These are phyloP conservation scores for Drosophila fungiperda DNA, from an alignment of 2,888 invertebrate species.

Conservation along the genomic window DNA sequence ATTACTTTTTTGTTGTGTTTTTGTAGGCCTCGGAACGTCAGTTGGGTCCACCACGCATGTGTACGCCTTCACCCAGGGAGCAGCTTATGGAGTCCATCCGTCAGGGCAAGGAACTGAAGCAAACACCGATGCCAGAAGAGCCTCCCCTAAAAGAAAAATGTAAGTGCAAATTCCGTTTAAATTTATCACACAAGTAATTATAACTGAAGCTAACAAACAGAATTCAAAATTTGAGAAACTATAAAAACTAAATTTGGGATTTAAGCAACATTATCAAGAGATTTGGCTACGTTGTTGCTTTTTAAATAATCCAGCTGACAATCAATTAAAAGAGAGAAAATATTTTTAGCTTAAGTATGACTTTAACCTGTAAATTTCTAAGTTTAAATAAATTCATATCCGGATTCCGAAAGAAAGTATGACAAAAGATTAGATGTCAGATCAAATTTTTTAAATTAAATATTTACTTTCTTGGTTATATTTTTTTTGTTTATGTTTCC, in stretches of 20 bases:
- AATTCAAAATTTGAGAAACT: background rate
- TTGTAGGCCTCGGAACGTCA: conserved; percentile 92
- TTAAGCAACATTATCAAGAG: conserved; percentile 2
- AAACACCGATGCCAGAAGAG: conserved; percentile 84
- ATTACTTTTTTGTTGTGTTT: background rate
- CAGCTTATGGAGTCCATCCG: conserved; percentile 94
- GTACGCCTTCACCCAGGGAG: conserved; percentile 92
- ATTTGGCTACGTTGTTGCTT: background rate
- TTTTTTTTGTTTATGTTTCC: background rate
- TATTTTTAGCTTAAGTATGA: background rate
- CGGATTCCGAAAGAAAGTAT: conserved; percentile 9
- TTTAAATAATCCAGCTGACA: background rate
- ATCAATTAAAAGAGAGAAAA: background rate
- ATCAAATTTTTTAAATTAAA: conserved; percentile 8
- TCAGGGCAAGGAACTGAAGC: conserved; percentile 89
- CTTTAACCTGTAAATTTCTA: background rate
- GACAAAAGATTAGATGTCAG: conserved; percentile 1
- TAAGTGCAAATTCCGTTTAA: conserved; percentile 83
- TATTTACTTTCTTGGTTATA: conserved; percentile 8
- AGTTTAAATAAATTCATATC: conserved; percentile 19
- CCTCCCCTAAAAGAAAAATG: conserved; percentile 86
- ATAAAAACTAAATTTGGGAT: background rate
- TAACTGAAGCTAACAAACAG: background rate
- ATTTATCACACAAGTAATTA: background rate
- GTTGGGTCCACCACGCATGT: conserved; percentile 90